These are phyloP conservation scores for Drosophila putrida DNA, from an alignment of 2,888 invertebrate genomes.

Conservation along the genomic window DNA sequence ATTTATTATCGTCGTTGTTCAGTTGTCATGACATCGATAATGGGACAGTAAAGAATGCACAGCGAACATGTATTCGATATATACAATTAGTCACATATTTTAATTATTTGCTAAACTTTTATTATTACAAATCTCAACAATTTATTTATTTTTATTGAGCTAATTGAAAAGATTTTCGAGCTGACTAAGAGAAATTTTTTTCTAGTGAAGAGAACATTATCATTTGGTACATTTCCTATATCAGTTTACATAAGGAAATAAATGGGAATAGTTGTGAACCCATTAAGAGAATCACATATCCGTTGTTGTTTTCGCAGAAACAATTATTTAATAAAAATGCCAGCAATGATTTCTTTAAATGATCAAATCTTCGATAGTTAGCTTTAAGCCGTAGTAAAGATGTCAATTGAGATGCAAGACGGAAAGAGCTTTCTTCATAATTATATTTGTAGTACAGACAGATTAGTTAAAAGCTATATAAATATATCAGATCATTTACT, in stretches of 20 bases:
- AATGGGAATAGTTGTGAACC: background rate
- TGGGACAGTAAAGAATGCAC: constrained; percentile 29
- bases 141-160: constrained; percentile 1
- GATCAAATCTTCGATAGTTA: constrained; percentile 20
- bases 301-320: background rate
- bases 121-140: too few species aligned
- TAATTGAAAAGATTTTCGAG: background rate
- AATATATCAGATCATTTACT: constrained; percentile 21
- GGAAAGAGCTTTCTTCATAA: constrained; percentile 6
- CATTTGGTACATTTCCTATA: background rate
- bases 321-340: constrained; percentile 26
- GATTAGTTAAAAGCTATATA: constrained; percentile 13
- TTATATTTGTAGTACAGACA: constrained; percentile 6
- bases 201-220: background rate
- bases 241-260: constrained; percentile 8
- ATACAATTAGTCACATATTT: background rate
- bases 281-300: constrained; percentile 7
- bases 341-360: background rate
- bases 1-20: constrained; percentile 18
- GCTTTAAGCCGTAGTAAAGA: constrained; percentile 16
- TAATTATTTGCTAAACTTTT: too few species aligned
- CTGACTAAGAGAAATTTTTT: background rate
- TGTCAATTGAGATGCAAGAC: constrained; percentile 23
- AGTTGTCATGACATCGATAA: constrained; percentile 47
- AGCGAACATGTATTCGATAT: constrained; percentile 7